Base-by-base conservation (phyloP, 2,888 invertebrate species). In the Leucoma salicis region DNA sequence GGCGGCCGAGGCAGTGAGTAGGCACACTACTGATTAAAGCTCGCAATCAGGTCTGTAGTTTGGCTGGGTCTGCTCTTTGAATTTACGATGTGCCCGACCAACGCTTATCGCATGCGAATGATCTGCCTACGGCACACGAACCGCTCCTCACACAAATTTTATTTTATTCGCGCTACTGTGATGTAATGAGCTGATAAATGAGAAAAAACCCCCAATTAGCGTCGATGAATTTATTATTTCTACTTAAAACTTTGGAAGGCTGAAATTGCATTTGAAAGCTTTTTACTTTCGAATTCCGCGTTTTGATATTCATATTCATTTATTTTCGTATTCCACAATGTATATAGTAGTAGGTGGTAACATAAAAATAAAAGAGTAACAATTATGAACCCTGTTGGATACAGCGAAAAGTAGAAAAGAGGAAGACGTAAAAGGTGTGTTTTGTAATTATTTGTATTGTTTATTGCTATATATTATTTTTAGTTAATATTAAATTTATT, bases 151-250 rank as follows among this genome's bases (percentile, higher is more conserved):
- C 86, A 87, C 85, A 89, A 85, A 88, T 89, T 89, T 89, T 88
- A 88, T 88, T 89, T 88, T 87, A 88, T 88, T 89, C 88, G 85
- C 88, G 87, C 89, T 89, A 88, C 89, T 83, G 89, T 89, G 89
- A 89, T 89, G 89, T 88, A 88, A 89, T 89, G 89, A 89, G 87
- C 88, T 86, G 89, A 89, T 89, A 89, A 89, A 88, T 89, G 83
- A 85, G 81, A 88, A 88, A 89, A 88, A 89, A 89, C 89, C 88
- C 88, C 89, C 89, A 89, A 89, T 89, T 89, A 89, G 89, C 86
- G 88, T 85, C 89, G 88, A 89, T 88, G 87, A 89, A 88, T 88
- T 89, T 89, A 89, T 89, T 89, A 88, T 89, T 88, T 87, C 87
- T 86, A 84, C 88, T 88, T 88, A 88, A 87, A 87, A 80, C 86